phyloP scores from a whole-genome alignment of 1,140 invertebrate species.

The Caenorhabditis briggsae region DNA sequence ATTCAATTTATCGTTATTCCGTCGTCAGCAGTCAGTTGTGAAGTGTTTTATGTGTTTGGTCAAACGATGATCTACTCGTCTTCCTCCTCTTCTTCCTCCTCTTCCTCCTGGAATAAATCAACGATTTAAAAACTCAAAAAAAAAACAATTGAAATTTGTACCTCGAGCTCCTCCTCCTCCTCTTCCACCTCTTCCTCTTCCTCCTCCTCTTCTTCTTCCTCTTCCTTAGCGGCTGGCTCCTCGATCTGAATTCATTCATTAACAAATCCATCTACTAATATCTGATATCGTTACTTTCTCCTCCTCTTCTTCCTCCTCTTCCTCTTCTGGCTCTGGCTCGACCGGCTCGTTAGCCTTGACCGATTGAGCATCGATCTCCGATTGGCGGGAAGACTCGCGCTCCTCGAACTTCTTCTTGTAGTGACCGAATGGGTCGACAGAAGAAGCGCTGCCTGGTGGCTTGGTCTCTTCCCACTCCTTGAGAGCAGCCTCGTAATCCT shows the following conservation, averaged over 20 bases:
- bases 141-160: conserved; percentile 66
- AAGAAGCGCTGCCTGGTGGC: conserved; percentile 76
- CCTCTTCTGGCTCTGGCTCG: conserved; percentile 66
- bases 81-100: conserved; percentile 58
- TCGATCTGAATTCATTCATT: conserved; percentile 1
- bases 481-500: conserved; percentile 76
- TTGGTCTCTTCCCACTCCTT: conserved; percentile 77
- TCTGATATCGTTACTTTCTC: conserved; percentile 57
- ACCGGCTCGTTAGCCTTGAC: conserved; percentile 56
- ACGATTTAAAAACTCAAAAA: no score
- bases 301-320: conserved; percentile 70
- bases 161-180: conserved; percentile 75
- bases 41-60: conserved; percentile 8
- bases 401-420: conserved; percentile 77
- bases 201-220: conserved; percentile 71
- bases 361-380: conserved; percentile 59
- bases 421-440: conserved; percentile 70
- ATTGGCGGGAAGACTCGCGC: conserved; percentile 67
- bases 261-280: not conserved
- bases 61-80: conserved; percentile 18
- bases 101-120: conserved; percentile 59
- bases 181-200: conserved; percentile 70
- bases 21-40: conserved; percentile 48
- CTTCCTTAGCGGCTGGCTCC: conserved; percentile 64
- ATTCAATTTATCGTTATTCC: conserved; percentile 44